phyloP scores from a whole-genome alignment of 2,797 vertebrate species.

The Chelon auratus region DNA sequence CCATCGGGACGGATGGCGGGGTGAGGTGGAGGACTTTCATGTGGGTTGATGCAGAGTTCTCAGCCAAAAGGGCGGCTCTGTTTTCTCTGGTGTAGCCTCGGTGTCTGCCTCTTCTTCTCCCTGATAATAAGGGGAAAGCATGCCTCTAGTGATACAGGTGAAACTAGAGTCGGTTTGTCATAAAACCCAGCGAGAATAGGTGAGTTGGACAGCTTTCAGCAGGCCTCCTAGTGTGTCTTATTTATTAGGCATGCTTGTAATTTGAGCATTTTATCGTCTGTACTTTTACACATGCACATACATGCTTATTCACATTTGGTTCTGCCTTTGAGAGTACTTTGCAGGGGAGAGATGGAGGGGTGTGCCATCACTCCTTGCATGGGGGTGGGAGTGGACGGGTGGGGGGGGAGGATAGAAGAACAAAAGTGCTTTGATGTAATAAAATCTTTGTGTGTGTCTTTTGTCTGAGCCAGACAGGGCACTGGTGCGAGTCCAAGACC shows the following conservation, averaged over 20 bases:
- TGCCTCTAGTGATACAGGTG: slow-evolving; percentile 73
- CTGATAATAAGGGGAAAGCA: slow-evolving; percentile 66
- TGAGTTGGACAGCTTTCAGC: slow-evolving; percentile 66
- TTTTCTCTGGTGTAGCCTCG: slow-evolving; percentile 59
- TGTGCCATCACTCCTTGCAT: slow-evolving; percentile 1
- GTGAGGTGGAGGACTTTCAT: slow-evolving; percentile 59
- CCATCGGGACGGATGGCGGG: slow-evolving; percentile 15
- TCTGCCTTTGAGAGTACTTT: slow-evolving; percentile 57
- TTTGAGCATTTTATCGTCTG: slow-evolving; percentile 72
- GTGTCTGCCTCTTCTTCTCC: slow-evolving; percentile 57
- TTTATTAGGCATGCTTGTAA: slow-evolving; percentile 80
- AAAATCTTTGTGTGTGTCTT: slow-evolving; percentile 25
- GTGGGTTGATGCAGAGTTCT: slow-evolving; percentile 69
- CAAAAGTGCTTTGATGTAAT: slow-evolving; percentile 71
- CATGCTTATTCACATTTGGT: slow-evolving; percentile 54
- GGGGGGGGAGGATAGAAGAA: slow-evolving; percentile 25
- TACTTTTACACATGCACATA: slow-evolving; percentile 53
- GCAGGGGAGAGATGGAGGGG: neutral
- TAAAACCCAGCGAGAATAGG: slow-evolving; percentile 60
- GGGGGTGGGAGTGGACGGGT: too few relatives aligned
- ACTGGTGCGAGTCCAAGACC: slow-evolving; percentile 89
- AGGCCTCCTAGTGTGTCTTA: slow-evolving; percentile 76
- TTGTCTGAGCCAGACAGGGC: slow-evolving; percentile 87
- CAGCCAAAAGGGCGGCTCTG: slow-evolving; percentile 66
- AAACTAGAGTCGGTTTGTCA: slow-evolving; percentile 81